Base-by-base conservation (phyloP, 2,888 invertebrate genomes). In the Allacma fusca region DNA sequence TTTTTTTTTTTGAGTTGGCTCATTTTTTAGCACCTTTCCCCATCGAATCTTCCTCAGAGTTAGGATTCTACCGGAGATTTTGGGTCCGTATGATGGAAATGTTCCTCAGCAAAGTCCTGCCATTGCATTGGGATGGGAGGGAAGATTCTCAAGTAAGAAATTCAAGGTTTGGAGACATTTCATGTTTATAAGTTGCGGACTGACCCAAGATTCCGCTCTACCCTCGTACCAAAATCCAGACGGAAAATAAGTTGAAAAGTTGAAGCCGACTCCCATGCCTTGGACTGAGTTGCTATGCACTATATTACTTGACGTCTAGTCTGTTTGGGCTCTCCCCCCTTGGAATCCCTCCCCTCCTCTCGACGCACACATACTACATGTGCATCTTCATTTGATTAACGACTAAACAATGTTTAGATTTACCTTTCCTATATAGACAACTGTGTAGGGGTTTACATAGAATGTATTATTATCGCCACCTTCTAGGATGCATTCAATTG, bases 381-480 rank as follows among this genome's bases (percentile, higher is more conserved):
- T 62, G 23, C 62, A 62, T 62, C 62, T 62, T 62, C 62, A 62
- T 62, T 62, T 62, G 62, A 62, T 62, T 62, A 62, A 62, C 62
- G 62, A 62, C 62, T 62, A 62, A 62, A 62, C 62, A 62, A 62
- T 62, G 62, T 62, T 62, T 62, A 62, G 62, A 23, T 62, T 62
- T 62, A 62, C 62, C 62, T 62, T 62, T 62, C 12, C 19, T 24
- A 26, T 23, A 62, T 12, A 23, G 2, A n/a, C n/a, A n/a, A n/a
- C n/a, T 34, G 34, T 34, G 4, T 34, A 62, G 26, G 62, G 62
- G 24, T 70, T 40, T 50, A 50, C 24, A 43, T 34, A 26, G 24
- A 50, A 23, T 50, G 70, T 44, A 70, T 50, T 70, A 70, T 70
- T 70, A 70, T 70, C 44, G 50, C 70, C 44, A 44, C 70, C 40